These are phyloP conservation scores for Hirundo rustica DNA, from an alignment of 2,797 vertebrate species.

Conservation along the genomic window DNA sequence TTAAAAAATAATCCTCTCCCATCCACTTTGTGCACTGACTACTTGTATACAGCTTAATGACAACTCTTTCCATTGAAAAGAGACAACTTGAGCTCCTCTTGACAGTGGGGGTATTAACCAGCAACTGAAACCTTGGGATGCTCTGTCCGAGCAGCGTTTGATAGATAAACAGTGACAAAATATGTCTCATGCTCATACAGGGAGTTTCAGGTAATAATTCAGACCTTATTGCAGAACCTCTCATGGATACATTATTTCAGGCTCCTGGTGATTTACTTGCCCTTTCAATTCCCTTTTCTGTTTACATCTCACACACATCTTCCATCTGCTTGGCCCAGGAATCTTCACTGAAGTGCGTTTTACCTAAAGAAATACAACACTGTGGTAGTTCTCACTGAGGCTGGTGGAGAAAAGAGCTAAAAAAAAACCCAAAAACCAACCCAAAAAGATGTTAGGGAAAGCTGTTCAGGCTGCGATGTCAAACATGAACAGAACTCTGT, in stretches of 20 bases:
- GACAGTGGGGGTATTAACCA: neutral
- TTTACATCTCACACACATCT: neutral
- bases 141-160: neutral
- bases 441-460: neutral
- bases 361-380: neutral
- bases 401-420: neutral
- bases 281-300: neutral
- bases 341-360: neutral
- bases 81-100: neutral
- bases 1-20: rapidly evolving
- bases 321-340: neutral
- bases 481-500: neutral
- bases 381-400: neutral
- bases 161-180: neutral
- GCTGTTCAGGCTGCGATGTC: neutral
- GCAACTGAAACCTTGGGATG: neutral
- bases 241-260: neutral
- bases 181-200: neutral
- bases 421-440: rapidly evolving
- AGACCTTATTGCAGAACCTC: neutral
- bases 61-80: neutral
- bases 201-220: neutral
- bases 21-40: neutral
- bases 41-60: neutral
- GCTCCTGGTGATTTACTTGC: neutral